Base-by-base conservation (phyloP, 2,113 vertebrate genomes). In the Microcebus lehilahytsara region DNA sequence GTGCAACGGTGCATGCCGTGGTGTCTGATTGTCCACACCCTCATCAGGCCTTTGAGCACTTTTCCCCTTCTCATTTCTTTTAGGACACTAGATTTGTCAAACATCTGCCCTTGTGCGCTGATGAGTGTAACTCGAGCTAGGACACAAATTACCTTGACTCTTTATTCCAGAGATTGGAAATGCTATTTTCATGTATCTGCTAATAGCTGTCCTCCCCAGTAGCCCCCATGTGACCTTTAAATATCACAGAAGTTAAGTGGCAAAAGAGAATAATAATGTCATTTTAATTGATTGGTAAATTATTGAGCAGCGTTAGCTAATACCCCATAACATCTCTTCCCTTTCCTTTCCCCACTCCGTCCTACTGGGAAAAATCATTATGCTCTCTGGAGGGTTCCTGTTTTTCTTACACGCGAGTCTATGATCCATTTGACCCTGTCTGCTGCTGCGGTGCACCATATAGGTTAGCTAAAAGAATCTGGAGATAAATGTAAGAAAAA, bases 271-370 rank as follows among this genome's bases (percentile, higher is more conserved):
- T 98, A 98, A 98, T 98, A 98, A 98, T 98, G 98, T 97, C 98
- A 98, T 98, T 99, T 98, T 99, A 99, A 98, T 99, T 99, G 98
- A 98, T 99, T 98, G 98, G 98, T 98, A 98, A 98, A 99, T 98
- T 99, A 99, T 99, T 98, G 98, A 99, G 97, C 92, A 98, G 94
- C 71, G 32, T 96, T 97, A 98, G 89, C 88, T 95, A 98, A 98
- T 97, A 97, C 93, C 89, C 93, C 8, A 25, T 95, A 97, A 93
- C 81, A 97, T 83, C 83, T 79, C 75, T 98, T 95, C 62, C 30
- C 51, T 91, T 85, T 93, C 46, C 34, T 74, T 85, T 30, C 25
- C 10, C 49, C 51, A 91, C 83, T 93, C 78, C 75, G 34, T 97
- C 96, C 97, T 86, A 95, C 79, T 96, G 66, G 37, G 97, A 98